Evolutionary conservation across 2,888 invertebrate genomes (phyloP).

Genomic region (Eristalis pertinax): DNA sequence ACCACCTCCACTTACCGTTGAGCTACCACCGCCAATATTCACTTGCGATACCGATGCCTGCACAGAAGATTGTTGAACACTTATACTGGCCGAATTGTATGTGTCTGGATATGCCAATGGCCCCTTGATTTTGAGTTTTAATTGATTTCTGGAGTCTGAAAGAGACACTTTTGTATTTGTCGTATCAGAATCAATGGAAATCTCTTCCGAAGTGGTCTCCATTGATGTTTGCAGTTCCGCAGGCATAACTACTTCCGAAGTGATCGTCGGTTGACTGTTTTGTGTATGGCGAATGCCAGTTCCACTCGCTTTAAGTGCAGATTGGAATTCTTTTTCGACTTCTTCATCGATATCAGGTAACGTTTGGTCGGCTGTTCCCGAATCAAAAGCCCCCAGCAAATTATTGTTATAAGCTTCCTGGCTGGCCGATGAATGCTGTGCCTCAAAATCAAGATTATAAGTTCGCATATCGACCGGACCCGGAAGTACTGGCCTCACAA

Average conservation of each 20-base stretch:
- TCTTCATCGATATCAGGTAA: slow-evolving; percentile 90
- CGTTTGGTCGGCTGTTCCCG: slow-evolving; percentile 87
- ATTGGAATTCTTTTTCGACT: slow-evolving; percentile 88
- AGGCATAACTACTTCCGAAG: slow-evolving; percentile 77
- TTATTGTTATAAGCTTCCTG: slow-evolving; percentile 85
- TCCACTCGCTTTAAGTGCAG: slow-evolving; percentile 85
- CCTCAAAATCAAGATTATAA: slow-evolving; percentile 84
- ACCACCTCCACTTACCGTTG: slow-evolving; percentile 73
- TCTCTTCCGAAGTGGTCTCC: slow-evolving; percentile 81
- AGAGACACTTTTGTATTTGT: slow-evolving; percentile 87
- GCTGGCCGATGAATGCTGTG: slow-evolving; percentile 81
- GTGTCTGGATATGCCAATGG: slow-evolving; percentile 90
- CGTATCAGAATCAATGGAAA: slow-evolving; percentile 81
- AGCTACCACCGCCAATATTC: slow-evolving; percentile 57
- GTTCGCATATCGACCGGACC: slow-evolving; percentile 96
- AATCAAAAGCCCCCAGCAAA: slow-evolving; percentile 86
- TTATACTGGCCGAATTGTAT: slow-evolving; percentile 84
- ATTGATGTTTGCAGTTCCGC: slow-evolving; percentile 78
- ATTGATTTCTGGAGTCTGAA: slow-evolving; percentile 91
- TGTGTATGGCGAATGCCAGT: slow-evolving; percentile 77
- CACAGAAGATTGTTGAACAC: slow-evolving; percentile 76
- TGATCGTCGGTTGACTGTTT: slow-evolving; percentile 70
- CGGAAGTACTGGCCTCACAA: slow-evolving; percentile 89
- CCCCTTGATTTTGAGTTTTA: slow-evolving; percentile 95
- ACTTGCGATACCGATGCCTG: slow-evolving; percentile 75